These are phyloP conservation scores for Notodonta ziczac DNA, from an alignment of 2,888 invertebrate genomes.

Conservation along the genomic window DNA sequence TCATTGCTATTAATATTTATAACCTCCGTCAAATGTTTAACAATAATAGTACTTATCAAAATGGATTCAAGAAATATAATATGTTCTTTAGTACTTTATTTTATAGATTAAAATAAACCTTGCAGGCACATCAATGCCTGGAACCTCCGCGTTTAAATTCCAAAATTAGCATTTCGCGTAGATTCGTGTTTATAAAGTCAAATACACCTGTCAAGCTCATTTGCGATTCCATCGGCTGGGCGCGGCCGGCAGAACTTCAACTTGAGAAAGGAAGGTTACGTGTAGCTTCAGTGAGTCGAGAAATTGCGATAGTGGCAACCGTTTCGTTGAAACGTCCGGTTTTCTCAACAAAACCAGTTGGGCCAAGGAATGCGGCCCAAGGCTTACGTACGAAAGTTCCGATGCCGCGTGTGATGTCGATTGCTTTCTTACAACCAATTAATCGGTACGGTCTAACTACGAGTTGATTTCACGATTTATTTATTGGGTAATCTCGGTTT, in stretches of 20 bases:
- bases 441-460: slow-evolving; percentile 38
- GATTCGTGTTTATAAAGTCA: slow-evolving; percentile 1
- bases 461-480: slow-evolving; percentile 33
- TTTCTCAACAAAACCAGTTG: slow-evolving; percentile 64
- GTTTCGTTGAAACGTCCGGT: slow-evolving; percentile 60
- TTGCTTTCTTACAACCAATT: slow-evolving; percentile 44
- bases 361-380: slow-evolving; percentile 59
- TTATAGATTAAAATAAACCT: neutral
- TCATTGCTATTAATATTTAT: neutral
- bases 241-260: slow-evolving; percentile 34
- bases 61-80: neutral
- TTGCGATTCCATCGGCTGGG: slow-evolving; percentile 27
- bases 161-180: slow-evolving; percentile 2
- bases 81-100: neutral
- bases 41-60: neutral
- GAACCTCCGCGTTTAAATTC: neutral
- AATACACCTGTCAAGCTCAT: slow-evolving; percentile 23
- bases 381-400: slow-evolving; percentile 57
- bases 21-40: too few relatives aligned
- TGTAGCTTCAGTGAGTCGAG: slow-evolving; percentile 31
- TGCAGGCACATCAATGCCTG: neutral
- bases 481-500: slow-evolving; percentile 25
- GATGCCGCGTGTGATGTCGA: slow-evolving; percentile 38
- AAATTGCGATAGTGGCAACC: slow-evolving; percentile 43
- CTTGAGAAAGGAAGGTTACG: slow-evolving; percentile 39